Evolutionary conservation across 2,797 vertebrate genomes (phyloP).

Genomic region (Odontamblyopus rebecca): DNA sequence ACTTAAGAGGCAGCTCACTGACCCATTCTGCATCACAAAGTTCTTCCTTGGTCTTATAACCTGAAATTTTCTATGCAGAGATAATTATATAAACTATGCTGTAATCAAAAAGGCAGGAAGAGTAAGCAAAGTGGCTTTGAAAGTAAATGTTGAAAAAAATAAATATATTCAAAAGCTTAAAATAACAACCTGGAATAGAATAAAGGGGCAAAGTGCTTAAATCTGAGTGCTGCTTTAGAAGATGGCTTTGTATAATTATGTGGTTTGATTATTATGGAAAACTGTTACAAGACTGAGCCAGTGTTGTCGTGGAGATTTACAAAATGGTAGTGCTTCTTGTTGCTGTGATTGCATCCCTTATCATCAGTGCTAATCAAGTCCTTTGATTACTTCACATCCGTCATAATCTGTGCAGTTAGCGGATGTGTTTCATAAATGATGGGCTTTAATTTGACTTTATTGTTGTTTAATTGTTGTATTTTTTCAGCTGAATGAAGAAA

Average conservation of each 20-base stretch:
- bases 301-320: too few species aligned
- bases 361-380: neutral
- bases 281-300: neutral
- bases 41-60: slow-evolving; percentile 8
- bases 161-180: slow-evolving; percentile 26
- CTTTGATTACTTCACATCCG: neutral
- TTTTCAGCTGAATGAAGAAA: neutral
- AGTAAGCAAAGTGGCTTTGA: slow-evolving; percentile 22
- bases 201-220: neutral
- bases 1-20: neutral
- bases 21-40: neutral
- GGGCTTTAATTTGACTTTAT: neutral
- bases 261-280: neutral
- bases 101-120: slow-evolving; percentile 19
- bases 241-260: neutral
- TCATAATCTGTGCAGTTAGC: neutral
- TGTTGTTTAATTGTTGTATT: neutral
- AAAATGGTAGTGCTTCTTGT: neutral
- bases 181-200: slow-evolving; percentile 20
- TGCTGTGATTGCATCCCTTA: neutral
- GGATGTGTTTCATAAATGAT: neutral
- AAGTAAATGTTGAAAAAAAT: slow-evolving; percentile 39
- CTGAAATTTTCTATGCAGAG: slow-evolving; percentile 15
- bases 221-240: slow-evolving; percentile 11
- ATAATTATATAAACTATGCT: neutral